Conservation (phyloP, 1,140 invertebrate species). For the Parasteatoda tepidariorum region DNA sequence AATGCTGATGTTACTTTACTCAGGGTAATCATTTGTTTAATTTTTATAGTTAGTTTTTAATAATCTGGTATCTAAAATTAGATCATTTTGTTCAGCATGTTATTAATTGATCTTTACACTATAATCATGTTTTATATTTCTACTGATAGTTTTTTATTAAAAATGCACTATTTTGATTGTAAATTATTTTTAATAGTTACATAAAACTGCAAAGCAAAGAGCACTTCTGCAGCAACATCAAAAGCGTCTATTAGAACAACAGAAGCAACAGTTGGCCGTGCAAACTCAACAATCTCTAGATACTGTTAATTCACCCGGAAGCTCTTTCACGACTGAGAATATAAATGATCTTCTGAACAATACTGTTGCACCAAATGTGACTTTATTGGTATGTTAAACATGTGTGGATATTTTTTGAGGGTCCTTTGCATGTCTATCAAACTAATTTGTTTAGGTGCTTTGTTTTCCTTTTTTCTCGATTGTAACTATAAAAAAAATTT, state of each 20-base stretch:
- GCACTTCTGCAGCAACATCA: constrained; percentile 75
- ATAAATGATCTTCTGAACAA: constrained; percentile 83
- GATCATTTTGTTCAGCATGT: neutral
- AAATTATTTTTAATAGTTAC: neutral
- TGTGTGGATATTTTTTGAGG: neutral
- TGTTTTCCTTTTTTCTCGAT: neutral
- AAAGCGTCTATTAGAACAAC: constrained; percentile 68
- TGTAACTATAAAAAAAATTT: too few relatives aligned
- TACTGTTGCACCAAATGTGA: constrained; percentile 84
- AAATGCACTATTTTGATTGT: neutral
- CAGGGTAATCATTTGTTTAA: neutral
- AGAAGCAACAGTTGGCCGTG: constrained; percentile 75
- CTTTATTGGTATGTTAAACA: constrained; percentile 72
- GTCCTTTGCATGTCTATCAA: neutral
- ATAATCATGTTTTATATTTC: neutral
- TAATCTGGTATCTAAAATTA: neutral
- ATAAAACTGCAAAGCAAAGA: constrained; percentile 7
- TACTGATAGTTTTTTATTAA: neutral
- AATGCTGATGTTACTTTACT: neutral
- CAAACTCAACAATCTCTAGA: constrained; percentile 73
- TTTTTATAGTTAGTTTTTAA: neutral
- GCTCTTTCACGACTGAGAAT: constrained; percentile 75
- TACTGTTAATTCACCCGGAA: constrained; percentile 71
- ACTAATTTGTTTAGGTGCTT: neutral
- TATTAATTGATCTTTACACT: too few relatives aligned